Evolutionary conservation across 2,113 vertebrate genomes (phyloP).

Genomic region (Elaphurus davidianus): DNA sequence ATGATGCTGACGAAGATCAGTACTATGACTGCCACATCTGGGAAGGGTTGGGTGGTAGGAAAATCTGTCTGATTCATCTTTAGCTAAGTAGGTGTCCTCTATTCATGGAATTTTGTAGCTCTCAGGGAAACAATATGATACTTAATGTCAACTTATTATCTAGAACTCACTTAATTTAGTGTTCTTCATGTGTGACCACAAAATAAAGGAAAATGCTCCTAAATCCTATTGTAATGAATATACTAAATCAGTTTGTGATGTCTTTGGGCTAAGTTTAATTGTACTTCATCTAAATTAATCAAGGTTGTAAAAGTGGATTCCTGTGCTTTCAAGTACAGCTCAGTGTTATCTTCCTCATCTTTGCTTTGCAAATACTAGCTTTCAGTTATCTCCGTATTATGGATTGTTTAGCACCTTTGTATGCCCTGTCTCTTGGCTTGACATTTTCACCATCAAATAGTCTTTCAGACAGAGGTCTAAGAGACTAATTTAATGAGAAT

Average conservation of each 20-base stretch:
- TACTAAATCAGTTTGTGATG: neutral
- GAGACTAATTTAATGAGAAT: neutral
- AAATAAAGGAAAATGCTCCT: neutral
- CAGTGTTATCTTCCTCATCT: neutral
- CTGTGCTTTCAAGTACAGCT: constrained; percentile 1
- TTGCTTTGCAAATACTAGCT: neutral
- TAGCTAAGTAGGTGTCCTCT: neutral
- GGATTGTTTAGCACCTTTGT: neutral
- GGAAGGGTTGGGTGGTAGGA: neutral
- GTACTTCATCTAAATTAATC: neutral
- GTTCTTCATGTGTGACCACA: neutral
- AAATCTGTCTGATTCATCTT: neutral
- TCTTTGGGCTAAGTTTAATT: constrained; percentile 22
- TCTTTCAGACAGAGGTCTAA: neutral
- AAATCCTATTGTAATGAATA: neutral
- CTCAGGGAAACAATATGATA: neutral
- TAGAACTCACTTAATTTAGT: neutral
- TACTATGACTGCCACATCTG: neutral
- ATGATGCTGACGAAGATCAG: neutral
- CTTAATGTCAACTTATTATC: neutral
- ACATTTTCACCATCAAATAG: neutral
- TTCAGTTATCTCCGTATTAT: neutral
- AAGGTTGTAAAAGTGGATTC: neutral
- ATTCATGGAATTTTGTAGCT: neutral
- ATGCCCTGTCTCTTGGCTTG: neutral